Base-by-base conservation (phyloP, 2,113 vertebrate species). In the Eolophus roseicapilla region DNA sequence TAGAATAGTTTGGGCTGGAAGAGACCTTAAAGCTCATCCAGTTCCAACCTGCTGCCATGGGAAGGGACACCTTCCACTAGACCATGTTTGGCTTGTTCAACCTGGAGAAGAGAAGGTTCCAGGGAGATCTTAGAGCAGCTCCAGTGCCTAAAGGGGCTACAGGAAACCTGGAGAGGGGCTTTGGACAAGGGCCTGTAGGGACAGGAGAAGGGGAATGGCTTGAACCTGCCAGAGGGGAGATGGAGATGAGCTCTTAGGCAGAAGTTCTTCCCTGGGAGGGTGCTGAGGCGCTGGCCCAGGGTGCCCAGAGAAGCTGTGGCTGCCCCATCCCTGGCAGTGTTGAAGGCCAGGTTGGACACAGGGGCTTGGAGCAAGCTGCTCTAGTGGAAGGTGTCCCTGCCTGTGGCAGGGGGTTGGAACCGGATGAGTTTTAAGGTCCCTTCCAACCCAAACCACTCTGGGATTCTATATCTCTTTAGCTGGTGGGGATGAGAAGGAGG, bases 1-100 rank as follows among this genome's bases (percentile, higher is more conserved):
- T 2, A 13, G 44, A 31, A 21, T 10, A 2, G 11, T 57, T 78
- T 78, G 33, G 39, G 25, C 67, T 16, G 37, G 41, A 59, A 71
- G 43, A 28, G 28, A 35, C 16, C 28, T 35, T 23, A 6, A 35
- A 52, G 17, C 2, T 4, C 57, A 59, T 2, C 29, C 2, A 24
- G 9, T 41, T n/a, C 14, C 15, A 9, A 8, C 6, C 16, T 11
- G 5, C 15, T 52, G 16, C 37, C 1, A 0, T 1, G 10, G 10
- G 46, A 57, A 69, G 43, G 35, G 68, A 6, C 60, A 68, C 8
- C 47, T 68, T 7, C 53, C 10, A 23, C 41, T 4, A 4, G 7
- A 9, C 1, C 41, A 68, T 52, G 46, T 5, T 55, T 0, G 7
- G 53, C 19, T 57, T 13, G 31, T 57, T 57, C 55, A 57, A 12